phyloP scores from a whole-genome alignment of 2,113 vertebrate genomes.

The mouse (Mus musculus) region DNA sequence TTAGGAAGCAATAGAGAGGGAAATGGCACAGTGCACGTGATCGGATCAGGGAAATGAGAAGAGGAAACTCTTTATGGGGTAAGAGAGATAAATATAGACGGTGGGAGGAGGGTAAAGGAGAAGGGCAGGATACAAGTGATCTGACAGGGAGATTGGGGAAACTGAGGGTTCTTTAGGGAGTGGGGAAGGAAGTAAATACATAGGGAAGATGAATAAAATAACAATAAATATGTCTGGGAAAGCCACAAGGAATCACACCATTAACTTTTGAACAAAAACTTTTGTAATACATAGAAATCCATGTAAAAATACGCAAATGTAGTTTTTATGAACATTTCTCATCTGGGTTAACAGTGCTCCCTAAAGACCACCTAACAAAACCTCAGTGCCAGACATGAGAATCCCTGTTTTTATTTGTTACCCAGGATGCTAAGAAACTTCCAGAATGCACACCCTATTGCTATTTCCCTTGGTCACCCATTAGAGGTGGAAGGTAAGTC shows the following conservation, averaged over 20 bases:
- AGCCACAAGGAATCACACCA: not conserved
- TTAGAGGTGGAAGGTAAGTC: not conserved
- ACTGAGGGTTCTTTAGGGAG: not conserved
- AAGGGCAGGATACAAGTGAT: not conserved
- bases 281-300: not conserved
- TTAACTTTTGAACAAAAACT: too few species aligned
- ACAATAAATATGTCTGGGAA: not conserved
- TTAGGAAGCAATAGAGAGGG: not conserved
- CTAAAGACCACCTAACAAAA: not conserved
- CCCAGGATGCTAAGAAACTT: not conserved
- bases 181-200: not conserved
- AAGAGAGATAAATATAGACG: not conserved
- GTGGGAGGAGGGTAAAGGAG: too few species aligned
- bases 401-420: not conserved
- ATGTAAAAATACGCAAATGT: not conserved
- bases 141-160: not conserved
- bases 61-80: too few species aligned
- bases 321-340: not conserved
- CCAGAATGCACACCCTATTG: not conserved
- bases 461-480: not conserved
- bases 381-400: not conserved
- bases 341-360: not conserved
- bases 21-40: not conserved
- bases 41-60: not conserved
- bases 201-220: not conserved